Evolutionary conservation across 2,797 vertebrate species (phyloP).

Genomic region (Myotis daubentonii): DNA sequence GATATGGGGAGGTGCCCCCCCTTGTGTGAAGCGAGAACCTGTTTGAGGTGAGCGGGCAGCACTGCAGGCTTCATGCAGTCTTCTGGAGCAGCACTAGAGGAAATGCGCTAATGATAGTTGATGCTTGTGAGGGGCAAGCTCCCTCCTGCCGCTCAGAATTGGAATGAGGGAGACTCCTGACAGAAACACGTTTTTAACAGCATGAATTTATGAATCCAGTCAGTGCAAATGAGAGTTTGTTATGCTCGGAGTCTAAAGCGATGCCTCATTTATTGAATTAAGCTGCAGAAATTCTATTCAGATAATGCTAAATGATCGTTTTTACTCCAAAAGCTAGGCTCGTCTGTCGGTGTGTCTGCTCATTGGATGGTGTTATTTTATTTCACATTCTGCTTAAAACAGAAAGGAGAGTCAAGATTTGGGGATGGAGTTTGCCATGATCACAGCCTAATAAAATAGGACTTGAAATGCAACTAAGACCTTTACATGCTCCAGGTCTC

Average conservation of each 20-base stretch:
- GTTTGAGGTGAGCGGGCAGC: conserved; percentile 71
- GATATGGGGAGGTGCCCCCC: background rate
- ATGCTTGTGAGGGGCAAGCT: conserved; percentile 75
- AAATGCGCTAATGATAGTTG: conserved; percentile 77
- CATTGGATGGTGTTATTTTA: background rate
- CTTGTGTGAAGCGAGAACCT: conserved; percentile 52
- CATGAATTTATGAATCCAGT: conserved; percentile 84
- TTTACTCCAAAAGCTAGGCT: background rate
- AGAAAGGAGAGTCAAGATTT: background rate
- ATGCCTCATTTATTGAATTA: conserved; percentile 86
- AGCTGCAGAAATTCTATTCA: conserved; percentile 75
- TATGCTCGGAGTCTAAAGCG: conserved; percentile 81
- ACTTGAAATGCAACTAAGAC: background rate
- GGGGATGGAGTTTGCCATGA: background rate
- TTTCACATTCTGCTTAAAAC: background rate
- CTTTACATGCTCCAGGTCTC: background rate
- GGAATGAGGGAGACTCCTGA: conserved; percentile 81
- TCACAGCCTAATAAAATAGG: background rate
- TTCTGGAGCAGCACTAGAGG: conserved; percentile 78
- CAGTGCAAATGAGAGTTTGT: conserved; percentile 84
- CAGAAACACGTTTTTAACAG: conserved; percentile 85
- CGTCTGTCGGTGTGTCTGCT: background rate
- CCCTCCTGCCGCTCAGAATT: conserved; percentile 77
- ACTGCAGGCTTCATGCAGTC: conserved; percentile 57
- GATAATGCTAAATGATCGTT: conserved; percentile 59